These are phyloP conservation scores for Cavia aperea DNA, from an alignment of 2,113 vertebrate genomes.

Conservation along the genomic window DNA sequence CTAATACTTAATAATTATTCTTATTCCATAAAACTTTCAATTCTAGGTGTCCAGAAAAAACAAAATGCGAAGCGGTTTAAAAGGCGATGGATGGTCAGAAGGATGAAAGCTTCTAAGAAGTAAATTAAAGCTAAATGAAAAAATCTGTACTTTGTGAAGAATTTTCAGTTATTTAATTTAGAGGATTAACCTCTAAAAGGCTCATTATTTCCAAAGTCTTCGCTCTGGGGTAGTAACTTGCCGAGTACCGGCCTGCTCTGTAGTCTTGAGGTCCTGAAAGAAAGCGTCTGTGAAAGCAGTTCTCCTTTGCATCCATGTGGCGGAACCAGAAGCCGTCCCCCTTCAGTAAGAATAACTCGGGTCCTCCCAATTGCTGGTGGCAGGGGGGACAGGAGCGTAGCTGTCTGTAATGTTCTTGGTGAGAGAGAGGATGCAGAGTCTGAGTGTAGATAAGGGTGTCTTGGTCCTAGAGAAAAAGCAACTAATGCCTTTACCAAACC, in stretches of 20 bases:
- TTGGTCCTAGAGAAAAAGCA: not conserved
- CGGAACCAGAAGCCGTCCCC: not conserved
- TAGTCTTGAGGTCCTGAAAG: not conserved
- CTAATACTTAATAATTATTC: not conserved
- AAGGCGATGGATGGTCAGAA: constrained; percentile 80
- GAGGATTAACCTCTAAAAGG: not conserved
- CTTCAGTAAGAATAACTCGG: not conserved
- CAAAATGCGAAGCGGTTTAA: constrained; percentile 82
- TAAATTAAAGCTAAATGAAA: constrained; percentile 35
- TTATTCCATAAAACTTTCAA: constrained; percentile 39
- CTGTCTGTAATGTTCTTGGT: too few species aligned
- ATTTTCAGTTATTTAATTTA: not conserved
- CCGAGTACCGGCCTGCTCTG: not conserved
- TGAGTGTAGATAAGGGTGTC: not conserved
- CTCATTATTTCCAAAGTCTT: not conserved
- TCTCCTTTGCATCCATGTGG: not conserved
- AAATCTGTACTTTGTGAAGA: constrained; percentile 32
- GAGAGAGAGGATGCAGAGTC: not conserved
- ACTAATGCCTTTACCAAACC: not conserved
- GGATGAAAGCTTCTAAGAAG: constrained; percentile 64
- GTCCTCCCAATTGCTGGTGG: rapidly evolving
- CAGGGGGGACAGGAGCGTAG: not conserved
- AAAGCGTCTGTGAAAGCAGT: not conserved
- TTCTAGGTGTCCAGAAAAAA: constrained; percentile 79
- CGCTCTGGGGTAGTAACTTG: not conserved